These are phyloP conservation scores for Camponotus pennsylvanicus DNA, from an alignment of 1,140 invertebrate genomes.

Conservation along the genomic window DNA sequence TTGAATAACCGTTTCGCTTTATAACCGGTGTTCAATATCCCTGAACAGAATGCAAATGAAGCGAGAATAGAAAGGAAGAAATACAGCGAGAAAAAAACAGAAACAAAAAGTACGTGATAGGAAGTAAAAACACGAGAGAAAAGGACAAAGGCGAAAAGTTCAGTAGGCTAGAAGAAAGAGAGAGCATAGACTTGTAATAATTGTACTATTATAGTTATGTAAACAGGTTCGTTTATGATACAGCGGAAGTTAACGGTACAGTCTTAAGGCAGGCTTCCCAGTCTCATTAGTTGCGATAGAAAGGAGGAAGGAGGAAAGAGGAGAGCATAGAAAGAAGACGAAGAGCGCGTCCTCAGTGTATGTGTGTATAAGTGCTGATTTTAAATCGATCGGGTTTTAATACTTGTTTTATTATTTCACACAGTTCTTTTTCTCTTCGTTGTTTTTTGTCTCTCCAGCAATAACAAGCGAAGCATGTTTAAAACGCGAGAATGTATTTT, in stretches of 20 bases:
- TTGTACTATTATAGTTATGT: constrained; percentile 68
- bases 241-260: neutral
- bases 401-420: constrained; percentile 35
- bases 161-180: neutral
- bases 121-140: neutral
- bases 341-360: constrained; percentile 8
- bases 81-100: neutral
- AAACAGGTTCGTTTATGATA: constrained; percentile 67
- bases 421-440: neutral
- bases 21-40: too few species aligned
- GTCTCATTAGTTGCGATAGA: constrained; percentile 25
- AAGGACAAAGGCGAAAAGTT: neutral
- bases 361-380: constrained; percentile 44
- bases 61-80: neutral
- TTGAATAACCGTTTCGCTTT: neutral
- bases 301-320: constrained; percentile 48
- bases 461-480: constrained; percentile 26
- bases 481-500: neutral
- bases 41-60: neutral
- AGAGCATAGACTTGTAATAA: constrained; percentile 54
- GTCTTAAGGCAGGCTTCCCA: constrained; percentile 45
- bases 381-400: constrained; percentile 51
- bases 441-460: constrained; percentile 39
- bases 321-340: constrained; percentile 38
- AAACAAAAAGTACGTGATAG: neutral